Base-by-base conservation (phyloP, 2,888 invertebrate genomes). In the Cryptophagus acutangulus region DNA sequence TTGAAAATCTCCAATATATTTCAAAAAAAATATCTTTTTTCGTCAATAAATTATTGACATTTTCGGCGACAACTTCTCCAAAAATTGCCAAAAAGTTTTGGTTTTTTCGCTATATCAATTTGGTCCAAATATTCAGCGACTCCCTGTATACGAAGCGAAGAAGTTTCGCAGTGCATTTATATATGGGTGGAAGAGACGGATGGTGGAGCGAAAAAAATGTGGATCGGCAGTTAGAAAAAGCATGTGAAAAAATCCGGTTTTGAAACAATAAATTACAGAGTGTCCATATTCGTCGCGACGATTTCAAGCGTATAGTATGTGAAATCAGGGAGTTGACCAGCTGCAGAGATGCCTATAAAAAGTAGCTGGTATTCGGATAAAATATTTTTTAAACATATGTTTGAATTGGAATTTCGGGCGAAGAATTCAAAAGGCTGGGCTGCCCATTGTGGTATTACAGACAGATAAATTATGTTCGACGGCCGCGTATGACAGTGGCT, bases 321-420 rank as follows among this genome's bases (percentile, higher is more conserved):
- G 55, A 55, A 57, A 58, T 58, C 56, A 55, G 46, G 48, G 54
- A 56, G 52, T 57, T 52, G 53, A 46, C 57, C 59, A 60, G 58
- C 61, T 59, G 59, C 61, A 57, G 57, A 49, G 55, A 54, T 53
- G 57, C 48, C 53, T 56, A 49, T 47, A 52, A 52, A 52, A 52
- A 61, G 60, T 58, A 50, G 59, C 56, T 55, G 65, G 63, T 63
- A 66, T 67, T 65, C 62, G 65, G 62, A 65, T 66, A 65, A 67
- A 63, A 64, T 68, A 68, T 68, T 68, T 68, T 68, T 68, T 68
- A 67, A 68, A 68, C 68, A 68, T 66, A 64, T 68, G 68, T 68
- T 65, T 61, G 66, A 62, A 59, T 63, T 51, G 67, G 69, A 67
- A 69, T 69, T 67, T 66, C 62, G 64, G 64, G 55, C 61, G 57